Evolutionary conservation across 2,113 vertebrate species (phyloP).

Genomic region (Sturnus vulgaris): DNA sequence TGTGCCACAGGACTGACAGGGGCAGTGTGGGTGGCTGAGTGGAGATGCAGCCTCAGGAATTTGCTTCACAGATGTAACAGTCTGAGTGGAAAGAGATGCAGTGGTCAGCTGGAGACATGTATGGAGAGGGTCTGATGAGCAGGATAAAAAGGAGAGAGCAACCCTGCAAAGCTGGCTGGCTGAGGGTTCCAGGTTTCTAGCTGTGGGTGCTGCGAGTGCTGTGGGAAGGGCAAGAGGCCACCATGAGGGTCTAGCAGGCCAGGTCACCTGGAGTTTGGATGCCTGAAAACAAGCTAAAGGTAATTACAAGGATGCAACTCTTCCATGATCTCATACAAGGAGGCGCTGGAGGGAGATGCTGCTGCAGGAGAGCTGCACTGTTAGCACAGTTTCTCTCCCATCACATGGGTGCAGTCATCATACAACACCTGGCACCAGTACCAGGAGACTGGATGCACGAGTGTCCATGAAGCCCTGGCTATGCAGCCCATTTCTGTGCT

Average conservation of each 20-base stretch:
- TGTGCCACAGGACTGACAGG: background rate
- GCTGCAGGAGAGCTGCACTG: too few species aligned
- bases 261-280: background rate
- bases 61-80: background rate
- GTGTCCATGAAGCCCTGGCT: background rate
- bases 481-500: background rate
- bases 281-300: background rate
- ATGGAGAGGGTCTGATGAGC: background rate
- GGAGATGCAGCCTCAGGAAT: background rate
- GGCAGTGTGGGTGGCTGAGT: background rate
- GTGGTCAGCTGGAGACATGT: rapidly evolving
- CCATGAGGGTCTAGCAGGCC: background rate
- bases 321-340: background rate
- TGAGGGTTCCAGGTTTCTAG: background rate
- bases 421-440: background rate
- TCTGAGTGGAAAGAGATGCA: background rate
- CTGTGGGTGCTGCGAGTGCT: background rate
- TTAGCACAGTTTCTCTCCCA: background rate
- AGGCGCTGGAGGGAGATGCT: background rate
- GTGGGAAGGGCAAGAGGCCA: background rate
- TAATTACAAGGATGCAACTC: background rate
- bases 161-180: background rate
- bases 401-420: rapidly evolving
- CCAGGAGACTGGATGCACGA: background rate
- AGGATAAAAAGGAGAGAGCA: background rate